Conservation (phyloP, 1,140 invertebrate genomes). For the Notospermus geniculatus region DNA sequence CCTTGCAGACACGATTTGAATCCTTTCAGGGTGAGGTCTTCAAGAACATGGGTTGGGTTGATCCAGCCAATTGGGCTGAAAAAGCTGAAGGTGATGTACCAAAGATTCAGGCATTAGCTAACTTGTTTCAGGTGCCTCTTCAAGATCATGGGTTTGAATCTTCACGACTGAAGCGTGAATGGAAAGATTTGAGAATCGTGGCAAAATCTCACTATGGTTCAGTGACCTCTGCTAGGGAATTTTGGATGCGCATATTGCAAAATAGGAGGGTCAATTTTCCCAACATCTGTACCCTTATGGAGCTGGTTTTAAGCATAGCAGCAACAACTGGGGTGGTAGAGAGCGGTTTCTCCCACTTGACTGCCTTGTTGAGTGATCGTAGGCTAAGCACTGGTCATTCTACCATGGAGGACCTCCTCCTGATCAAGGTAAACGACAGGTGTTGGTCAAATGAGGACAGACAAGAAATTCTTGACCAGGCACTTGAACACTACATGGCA, state of each 20-base stretch:
- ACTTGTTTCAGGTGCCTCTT: neutral
- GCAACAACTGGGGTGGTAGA: slow-evolving; percentile 1
- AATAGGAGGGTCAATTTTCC: neutral
- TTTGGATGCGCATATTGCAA: neutral
- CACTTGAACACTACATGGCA: neutral
- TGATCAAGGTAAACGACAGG: neutral
- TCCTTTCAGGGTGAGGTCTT: neutral
- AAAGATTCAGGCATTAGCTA: neutral
- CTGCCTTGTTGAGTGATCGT: neutral
- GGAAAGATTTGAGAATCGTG: neutral
- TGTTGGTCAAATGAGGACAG: neutral
- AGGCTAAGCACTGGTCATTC: neutral
- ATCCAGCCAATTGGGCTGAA: slow-evolving; percentile 8
- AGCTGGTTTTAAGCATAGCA: neutral
- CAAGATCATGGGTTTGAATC: neutral
- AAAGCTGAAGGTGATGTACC: neutral
- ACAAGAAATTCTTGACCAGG: neutral
- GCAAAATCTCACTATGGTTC: neutral
- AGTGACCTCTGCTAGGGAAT: neutral
- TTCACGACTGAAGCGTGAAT: neutral
- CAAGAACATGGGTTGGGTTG: neutral
- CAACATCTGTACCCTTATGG: neutral
- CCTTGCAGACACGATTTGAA: neutral
- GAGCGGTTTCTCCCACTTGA: neutral
- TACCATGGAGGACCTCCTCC: neutral